Percentiles rank a stretch among this genome's conserved stretches.
These are phyloP conservation scores for Enteromius afrohamiltoni DNA, from an alignment of 2,797 vertebrate species.

Conservation along the genomic window DNA sequence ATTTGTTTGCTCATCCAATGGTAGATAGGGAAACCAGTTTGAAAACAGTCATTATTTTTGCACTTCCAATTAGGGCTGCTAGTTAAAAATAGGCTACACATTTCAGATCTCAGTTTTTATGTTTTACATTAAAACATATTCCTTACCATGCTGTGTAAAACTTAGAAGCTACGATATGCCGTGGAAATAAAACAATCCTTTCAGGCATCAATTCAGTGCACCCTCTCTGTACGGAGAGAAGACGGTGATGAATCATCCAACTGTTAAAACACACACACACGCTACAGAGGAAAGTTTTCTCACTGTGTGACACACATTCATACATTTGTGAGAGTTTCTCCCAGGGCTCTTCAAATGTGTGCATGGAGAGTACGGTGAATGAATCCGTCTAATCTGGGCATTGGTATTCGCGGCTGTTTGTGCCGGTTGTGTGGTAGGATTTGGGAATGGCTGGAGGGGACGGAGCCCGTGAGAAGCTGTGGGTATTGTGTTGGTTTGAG, in stretches of 20 bases:
- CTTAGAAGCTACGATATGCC: slow-evolving; percentile 34
- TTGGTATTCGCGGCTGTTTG: slow-evolving; percentile 59
- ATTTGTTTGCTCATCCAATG: not conserved
- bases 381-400: slow-evolving; percentile 62
- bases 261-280: slow-evolving; percentile 38
- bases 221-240: slow-evolving; percentile 46
- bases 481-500: slow-evolving; percentile 54
- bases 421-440: slow-evolving; percentile 56
- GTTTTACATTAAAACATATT: slow-evolving; percentile 47
- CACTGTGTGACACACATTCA: slow-evolving; percentile 51
- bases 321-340: slow-evolving; percentile 58
- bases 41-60: not conserved
- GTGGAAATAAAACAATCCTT: slow-evolving; percentile 48
- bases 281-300: slow-evolving; percentile 47
- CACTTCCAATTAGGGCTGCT: not conserved
- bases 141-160: slow-evolving; percentile 41
- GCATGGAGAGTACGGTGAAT: slow-evolving; percentile 56
- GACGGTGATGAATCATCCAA: slow-evolving; percentile 55
- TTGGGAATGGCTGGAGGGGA: slow-evolving; percentile 55
- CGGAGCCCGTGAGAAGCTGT: slow-evolving; percentile 48
- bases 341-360: slow-evolving; percentile 54
- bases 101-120: slow-evolving; percentile 28
- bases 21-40: not conserved
- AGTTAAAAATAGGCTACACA: not conserved
- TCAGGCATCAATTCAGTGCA: slow-evolving; percentile 27